phyloP scores from a whole-genome alignment of 2,888 invertebrate genomes.

The Siphlonurus alternatus region DNA sequence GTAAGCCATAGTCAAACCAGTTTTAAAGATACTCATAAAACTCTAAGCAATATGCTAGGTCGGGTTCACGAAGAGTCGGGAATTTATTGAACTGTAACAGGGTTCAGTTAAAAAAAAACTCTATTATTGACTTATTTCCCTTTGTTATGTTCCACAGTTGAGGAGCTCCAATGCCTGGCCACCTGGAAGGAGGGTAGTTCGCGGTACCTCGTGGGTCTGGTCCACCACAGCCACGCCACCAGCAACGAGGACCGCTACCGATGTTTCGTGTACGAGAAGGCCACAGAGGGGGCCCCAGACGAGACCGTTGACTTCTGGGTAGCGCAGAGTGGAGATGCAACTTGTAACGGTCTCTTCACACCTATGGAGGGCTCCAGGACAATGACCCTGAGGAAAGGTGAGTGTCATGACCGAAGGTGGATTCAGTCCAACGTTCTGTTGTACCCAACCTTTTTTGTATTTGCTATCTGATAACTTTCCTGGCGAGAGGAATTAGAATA shows the following conservation, averaged over 20 bases:
- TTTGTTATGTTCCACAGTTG: slow-evolving; percentile 48
- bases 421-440: no score
- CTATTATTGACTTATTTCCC: no score
- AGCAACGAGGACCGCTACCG: slow-evolving; percentile 86
- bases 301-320: slow-evolving; percentile 59
- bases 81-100: no score
- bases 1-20: no score
- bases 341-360: slow-evolving; percentile 82
- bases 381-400: slow-evolving; percentile 66
- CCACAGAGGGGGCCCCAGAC: slow-evolving; percentile 21
- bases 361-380: slow-evolving; percentile 74
- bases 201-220: slow-evolving; percentile 75
- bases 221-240: slow-evolving; percentile 76
- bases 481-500: no score
- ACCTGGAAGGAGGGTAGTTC: slow-evolving; percentile 90
- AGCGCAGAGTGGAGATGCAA: slow-evolving; percentile 84
- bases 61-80: no score
- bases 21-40: no score
- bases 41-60: no score
- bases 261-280: slow-evolving; percentile 88
- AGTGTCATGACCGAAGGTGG: slow-evolving; percentile 11
- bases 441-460: no score
- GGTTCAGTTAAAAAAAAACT: no score
- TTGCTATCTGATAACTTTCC: no score
- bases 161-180: slow-evolving; percentile 79